phyloP scores from a whole-genome alignment of 2,113 vertebrate genomes.

The Elgaria multicarinata region DNA sequence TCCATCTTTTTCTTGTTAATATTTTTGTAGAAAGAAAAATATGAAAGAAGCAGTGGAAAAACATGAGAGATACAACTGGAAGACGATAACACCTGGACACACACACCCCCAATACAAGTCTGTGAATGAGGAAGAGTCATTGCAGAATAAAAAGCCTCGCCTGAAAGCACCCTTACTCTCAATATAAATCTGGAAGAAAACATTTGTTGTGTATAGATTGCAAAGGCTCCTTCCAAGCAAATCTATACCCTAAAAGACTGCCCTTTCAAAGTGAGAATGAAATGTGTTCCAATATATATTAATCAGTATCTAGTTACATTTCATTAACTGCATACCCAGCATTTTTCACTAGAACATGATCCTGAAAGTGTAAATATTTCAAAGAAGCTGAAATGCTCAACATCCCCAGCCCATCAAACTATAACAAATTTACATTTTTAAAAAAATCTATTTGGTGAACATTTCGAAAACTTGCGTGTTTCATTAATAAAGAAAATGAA shows the following conservation, averaged over 20 bases:
- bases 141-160: too few relatives aligned
- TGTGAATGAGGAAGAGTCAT: too few relatives aligned
- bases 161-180: too few relatives aligned
- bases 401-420: background rate
- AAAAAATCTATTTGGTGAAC: background rate
- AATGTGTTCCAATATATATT: background rate
- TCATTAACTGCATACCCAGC: background rate
- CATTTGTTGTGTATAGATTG: too few relatives aligned
- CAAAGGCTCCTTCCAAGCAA: background rate
- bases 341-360: background rate
- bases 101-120: too few relatives aligned
- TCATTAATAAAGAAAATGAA: slow-evolving; percentile 26
- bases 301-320: background rate
- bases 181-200: too few relatives aligned
- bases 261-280: background rate
- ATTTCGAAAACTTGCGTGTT: background rate
- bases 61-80: too few relatives aligned
- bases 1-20: too few relatives aligned
- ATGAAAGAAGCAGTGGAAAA: too few relatives aligned
- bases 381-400: background rate
- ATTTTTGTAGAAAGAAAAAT: too few relatives aligned
- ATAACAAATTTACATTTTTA: background rate
- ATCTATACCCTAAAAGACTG: background rate
- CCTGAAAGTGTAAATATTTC: background rate
- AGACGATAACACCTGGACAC: too few relatives aligned